Conservation (phyloP, 2,113 vertebrate genomes). For the Indicator maculatus region DNA sequence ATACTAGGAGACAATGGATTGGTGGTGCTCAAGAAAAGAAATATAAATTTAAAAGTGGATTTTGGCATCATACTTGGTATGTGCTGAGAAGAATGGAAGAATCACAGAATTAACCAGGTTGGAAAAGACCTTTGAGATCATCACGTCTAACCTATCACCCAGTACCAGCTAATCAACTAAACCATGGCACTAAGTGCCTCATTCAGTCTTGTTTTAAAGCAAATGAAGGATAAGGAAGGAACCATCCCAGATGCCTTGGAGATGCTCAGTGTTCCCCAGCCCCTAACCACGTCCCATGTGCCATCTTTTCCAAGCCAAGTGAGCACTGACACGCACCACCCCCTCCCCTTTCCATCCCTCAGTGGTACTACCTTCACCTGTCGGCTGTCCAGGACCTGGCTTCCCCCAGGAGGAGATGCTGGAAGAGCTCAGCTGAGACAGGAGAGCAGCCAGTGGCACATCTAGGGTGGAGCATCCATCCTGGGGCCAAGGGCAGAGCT, state of each 20-base stretch:
- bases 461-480: neutral
- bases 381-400: neutral
- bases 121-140: too few species aligned
- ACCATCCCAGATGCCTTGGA: neutral
- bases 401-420: neutral
- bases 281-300: neutral
- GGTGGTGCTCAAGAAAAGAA: rapidly evolving
- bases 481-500: neutral
- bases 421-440: neutral
- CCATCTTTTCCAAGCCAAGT: neutral
- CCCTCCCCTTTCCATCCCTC: neutral
- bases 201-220: too few species aligned
- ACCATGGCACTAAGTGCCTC: too few species aligned
- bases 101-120: too few species aligned
- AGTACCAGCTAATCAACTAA: too few species aligned
- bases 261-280: neutral
- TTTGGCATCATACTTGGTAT: neutral
- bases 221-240: neutral
- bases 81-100: neutral
- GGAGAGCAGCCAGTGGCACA: neutral
- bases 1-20: neutral
- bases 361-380: neutral
- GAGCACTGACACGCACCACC: neutral
- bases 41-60: too few species aligned
- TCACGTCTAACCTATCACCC: too few species aligned